Conservation (phyloP, 2,113 vertebrate species). For the Garra rufa region DNA sequence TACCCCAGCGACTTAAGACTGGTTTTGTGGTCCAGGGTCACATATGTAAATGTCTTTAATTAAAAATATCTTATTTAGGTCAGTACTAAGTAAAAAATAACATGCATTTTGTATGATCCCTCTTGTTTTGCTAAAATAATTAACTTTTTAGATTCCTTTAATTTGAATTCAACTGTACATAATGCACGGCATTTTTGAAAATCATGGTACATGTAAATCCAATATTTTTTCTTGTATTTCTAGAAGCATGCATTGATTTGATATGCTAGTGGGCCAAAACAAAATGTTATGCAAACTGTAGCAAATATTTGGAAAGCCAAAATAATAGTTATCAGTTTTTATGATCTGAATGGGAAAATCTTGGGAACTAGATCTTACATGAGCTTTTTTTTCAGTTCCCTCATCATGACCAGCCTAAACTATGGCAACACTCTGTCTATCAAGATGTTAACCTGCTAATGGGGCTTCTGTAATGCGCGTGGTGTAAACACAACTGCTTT, state of each 20-base stretch:
- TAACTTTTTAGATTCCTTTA: no score
- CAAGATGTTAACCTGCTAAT: slow-evolving; percentile 54
- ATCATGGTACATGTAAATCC: neutral
- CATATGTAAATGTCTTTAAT: no score
- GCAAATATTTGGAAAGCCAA: slow-evolving; percentile 39
- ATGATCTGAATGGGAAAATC: slow-evolving; percentile 39
- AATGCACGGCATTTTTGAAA: neutral
- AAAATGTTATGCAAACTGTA: slow-evolving; percentile 62
- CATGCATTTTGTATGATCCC: no score
- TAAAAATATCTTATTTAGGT: no score
- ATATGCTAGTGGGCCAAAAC: neutral
- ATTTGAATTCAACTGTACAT: no score
- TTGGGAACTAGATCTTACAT: slow-evolving; percentile 1
- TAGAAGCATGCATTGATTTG: neutral
- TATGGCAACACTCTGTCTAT: neutral
- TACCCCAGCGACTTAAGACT: no score
- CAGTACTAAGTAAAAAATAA: no score
- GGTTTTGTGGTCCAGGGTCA: no score
- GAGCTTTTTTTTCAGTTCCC: neutral
- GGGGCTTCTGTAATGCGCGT: slow-evolving; percentile 49
- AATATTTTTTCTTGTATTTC: neutral
- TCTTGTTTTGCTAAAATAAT: no score
- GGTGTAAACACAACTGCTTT: slow-evolving; percentile 65
- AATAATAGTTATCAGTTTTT: neutral
- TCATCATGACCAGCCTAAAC: neutral